Base-by-base conservation (phyloP, 2,113 vertebrate species). In the Serilophus lunatus region DNA sequence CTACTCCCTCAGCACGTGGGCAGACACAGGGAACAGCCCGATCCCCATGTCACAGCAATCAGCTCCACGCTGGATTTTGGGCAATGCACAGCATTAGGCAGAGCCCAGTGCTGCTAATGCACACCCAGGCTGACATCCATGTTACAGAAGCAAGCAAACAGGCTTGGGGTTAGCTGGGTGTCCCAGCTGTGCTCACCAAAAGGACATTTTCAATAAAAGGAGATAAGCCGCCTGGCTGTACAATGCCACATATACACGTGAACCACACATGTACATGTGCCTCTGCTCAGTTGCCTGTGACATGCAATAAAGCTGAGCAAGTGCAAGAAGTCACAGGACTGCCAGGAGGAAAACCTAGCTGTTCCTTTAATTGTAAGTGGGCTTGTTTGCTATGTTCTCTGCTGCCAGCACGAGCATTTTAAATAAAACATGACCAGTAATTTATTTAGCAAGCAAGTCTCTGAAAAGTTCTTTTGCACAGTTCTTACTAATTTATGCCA, bases 361-460 rank as follows among this genome's bases (percentile, higher is more conserved):
- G 86, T 17, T 74, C 35, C 89, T 96, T 90, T 94, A 96, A 97
- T 77, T 84, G 95, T 69, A 97, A 96, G 72, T 13, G 66, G 9
- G 20, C 79, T 78, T 93, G 45, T 96, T 95, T 86, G 59, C 50
- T 25, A 7, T 83, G 86, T 90, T 97, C 96, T 96, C 96, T 76
- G 86, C 80, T 86, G 91, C 93, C 90, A 96, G 91, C 12, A 3
- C 0, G 12, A 96, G 79, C 45, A 36, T 45, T 75, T 88, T 98
- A 93, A 98, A 98, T 98, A 97, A 98, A 98, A 97, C 91, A 98
- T 97, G 90, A 96, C 61, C 51, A 4, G 97, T 98, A 91, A 98
- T 97, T 98, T 98, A 98, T 97, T 98, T 98, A 97, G 97, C 94
- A 93, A 84, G 94, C 25, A 78, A 82, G 82, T 15, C 88, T 97